Conservation (phyloP, 2,888 invertebrate genomes). For the Drosophila eohydei region DNA sequence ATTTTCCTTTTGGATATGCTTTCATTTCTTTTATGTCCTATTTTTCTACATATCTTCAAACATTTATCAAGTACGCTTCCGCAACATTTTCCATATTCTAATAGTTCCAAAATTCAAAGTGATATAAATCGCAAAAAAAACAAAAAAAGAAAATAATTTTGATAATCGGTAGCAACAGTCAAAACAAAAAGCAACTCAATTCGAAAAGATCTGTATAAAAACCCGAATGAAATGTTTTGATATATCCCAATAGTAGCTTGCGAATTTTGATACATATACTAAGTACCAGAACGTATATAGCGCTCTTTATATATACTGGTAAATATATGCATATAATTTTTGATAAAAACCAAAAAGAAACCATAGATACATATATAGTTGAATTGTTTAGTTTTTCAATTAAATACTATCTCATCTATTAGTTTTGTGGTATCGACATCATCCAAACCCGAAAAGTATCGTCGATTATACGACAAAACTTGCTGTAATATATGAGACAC, state of each 20-base stretch:
- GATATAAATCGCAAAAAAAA: constrained; percentile 46
- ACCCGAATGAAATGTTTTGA: constrained; percentile 63
- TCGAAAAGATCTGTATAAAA: constrained; percentile 22
- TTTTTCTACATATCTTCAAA: constrained; percentile 17
- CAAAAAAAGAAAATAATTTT: constrained; percentile 39
- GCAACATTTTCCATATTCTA: constrained; percentile 21
- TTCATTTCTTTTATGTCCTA: constrained; percentile 8
- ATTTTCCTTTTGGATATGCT: constrained; percentile 28
- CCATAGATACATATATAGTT: constrained; percentile 44
- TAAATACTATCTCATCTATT: constrained; percentile 33
- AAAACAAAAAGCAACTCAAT: constrained; percentile 28
- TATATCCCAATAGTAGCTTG: constrained; percentile 68
- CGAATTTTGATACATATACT: constrained; percentile 62
- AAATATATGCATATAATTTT: constrained; percentile 68
- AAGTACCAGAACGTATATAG: constrained; percentile 52
- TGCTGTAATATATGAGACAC: constrained; percentile 54
- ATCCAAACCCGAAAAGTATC: constrained; percentile 19
- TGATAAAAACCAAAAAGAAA: constrained; percentile 21
- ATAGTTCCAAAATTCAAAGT: constrained; percentile 53
- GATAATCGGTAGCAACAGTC: constrained; percentile 64
- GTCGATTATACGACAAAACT: constrained; percentile 22
- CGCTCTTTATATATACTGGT: constrained; percentile 60
- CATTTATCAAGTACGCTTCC: constrained; percentile 31
- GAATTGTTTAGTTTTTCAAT: constrained; percentile 43
- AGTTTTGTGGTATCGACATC: constrained; percentile 57